A percentile compares a stretch with the other conserved stretches of the same genome.
Conservation (phyloP, 2,797 vertebrate species). For the Enoplosus armatus region DNA sequence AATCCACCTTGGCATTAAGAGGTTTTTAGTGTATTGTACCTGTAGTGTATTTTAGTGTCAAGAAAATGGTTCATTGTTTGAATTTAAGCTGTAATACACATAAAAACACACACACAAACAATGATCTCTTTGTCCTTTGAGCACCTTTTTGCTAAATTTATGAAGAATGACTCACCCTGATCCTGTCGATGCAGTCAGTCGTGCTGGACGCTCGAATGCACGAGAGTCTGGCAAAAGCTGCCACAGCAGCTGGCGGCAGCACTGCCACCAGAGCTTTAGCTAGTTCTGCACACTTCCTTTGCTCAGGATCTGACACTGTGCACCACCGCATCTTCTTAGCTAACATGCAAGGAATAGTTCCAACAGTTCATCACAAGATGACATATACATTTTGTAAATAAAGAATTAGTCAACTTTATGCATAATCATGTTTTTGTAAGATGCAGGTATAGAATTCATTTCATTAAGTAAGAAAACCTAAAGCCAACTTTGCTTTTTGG, state of each 20-base stretch:
- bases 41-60: background rate
- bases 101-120: background rate
- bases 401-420: background rate
- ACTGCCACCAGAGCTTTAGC: slow-evolving; percentile 85
- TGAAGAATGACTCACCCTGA: slow-evolving; percentile 84
- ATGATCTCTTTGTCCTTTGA: background rate
- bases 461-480: background rate
- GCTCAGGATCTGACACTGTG: slow-evolving; percentile 90
- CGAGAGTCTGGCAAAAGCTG: slow-evolving; percentile 86
- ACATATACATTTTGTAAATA: background rate
- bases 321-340: slow-evolving; percentile 96
- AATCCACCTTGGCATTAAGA: background rate
- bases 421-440: background rate
- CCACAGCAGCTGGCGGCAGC: slow-evolving; percentile 76
- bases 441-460: background rate
- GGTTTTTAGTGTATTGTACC: too few relatives aligned
- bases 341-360: slow-evolving; percentile 54
- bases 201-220: slow-evolving; percentile 90
- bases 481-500: background rate
- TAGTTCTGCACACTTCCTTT: slow-evolving; percentile 92
- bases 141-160: background rate
- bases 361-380: background rate
- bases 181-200: slow-evolving; percentile 90
- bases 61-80: background rate
- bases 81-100: background rate